Conservation (phyloP, 2,797 vertebrate genomes). For the Hozukius guyotensis region DNA sequence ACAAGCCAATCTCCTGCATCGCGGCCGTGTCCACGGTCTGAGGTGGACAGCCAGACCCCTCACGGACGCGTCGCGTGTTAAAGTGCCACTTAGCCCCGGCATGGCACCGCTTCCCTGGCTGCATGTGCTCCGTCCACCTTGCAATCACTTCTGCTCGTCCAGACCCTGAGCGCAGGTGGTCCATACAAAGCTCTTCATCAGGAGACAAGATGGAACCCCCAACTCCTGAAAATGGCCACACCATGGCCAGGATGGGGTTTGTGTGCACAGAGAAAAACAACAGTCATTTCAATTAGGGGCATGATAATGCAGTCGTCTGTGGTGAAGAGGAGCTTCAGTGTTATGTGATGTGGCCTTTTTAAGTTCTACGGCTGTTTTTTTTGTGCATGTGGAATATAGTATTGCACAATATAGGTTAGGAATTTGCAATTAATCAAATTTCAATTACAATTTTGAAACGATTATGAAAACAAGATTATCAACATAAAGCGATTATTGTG, state of each 20-base stretch:
- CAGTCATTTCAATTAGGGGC: slow-evolving; percentile 55
- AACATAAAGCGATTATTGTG: too few relatives aligned
- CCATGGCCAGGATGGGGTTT: slow-evolving; percentile 28
- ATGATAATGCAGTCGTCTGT: background rate
- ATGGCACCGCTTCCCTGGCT: slow-evolving; percentile 25
- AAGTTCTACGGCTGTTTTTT: background rate
- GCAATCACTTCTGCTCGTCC: slow-evolving; percentile 58
- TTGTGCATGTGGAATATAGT: background rate
- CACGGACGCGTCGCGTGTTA: slow-evolving; percentile 28
- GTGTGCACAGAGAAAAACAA: slow-evolving; percentile 33
- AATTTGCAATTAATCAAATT: too few relatives aligned
- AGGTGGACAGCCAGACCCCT: slow-evolving; percentile 15
- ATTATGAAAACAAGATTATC: too few relatives aligned
- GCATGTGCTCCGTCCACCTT: slow-evolving; percentile 37
- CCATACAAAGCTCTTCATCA: slow-evolving; percentile 60
- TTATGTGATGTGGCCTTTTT: background rate
- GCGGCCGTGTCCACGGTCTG: background rate
- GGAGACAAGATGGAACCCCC: slow-evolving; percentile 51
- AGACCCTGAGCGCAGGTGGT: slow-evolving; percentile 68
- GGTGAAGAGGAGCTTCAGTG: background rate
- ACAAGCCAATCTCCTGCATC: slow-evolving; percentile 15
- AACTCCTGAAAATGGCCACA: slow-evolving; percentile 38
- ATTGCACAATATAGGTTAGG: background rate
- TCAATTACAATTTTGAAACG: rapidly evolving
- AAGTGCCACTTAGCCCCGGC: slow-evolving; percentile 58